These are phyloP conservation scores for Hyperoplus lanceolatus DNA, from an alignment of 2,797 vertebrate genomes.

Conservation along the genomic window DNA sequence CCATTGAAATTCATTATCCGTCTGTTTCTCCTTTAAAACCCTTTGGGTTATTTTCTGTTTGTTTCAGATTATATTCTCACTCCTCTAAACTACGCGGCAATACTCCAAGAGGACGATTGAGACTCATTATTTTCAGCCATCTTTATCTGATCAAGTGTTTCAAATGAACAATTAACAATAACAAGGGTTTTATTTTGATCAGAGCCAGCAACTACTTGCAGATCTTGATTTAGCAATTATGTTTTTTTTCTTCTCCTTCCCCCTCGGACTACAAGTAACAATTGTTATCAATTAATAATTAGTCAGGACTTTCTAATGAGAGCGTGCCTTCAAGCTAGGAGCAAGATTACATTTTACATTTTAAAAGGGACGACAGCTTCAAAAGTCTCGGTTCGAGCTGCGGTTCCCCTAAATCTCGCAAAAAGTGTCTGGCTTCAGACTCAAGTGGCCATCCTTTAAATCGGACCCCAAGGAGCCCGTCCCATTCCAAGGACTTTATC, in stretches of 20 bases:
- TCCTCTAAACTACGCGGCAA: constrained; percentile 9
- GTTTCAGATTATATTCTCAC: constrained; percentile 7
- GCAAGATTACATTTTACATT: constrained; percentile 42
- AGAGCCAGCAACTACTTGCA: constrained; percentile 8
- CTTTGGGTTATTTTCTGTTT: neutral
- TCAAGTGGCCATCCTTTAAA: constrained; percentile 50
- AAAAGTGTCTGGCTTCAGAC: constrained; percentile 29
- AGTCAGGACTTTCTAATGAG: constrained; percentile 38
- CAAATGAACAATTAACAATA: neutral
- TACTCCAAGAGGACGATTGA: neutral
- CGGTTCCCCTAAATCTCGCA: constrained; percentile 24
- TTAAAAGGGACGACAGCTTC: constrained; percentile 34
- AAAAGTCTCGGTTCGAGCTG: constrained; percentile 29
- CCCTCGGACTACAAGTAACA: constrained; percentile 45
- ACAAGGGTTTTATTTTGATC: constrained; percentile 9
- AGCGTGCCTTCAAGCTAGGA: constrained; percentile 28
- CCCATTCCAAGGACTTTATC: constrained; percentile 54
- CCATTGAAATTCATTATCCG: constrained; percentile 1
- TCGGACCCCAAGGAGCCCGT: constrained; percentile 37
- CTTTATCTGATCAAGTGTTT: constrained; percentile 1
- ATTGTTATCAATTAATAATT: constrained; percentile 56
- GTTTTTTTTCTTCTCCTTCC: constrained; percentile 6
- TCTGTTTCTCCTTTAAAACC: constrained; percentile 11
- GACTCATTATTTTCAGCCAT: constrained; percentile 15
- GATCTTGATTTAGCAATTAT: constrained; percentile 44